These are phyloP conservation scores for Drosophila rellima DNA, from an alignment of 2,888 invertebrate genomes.

Conservation along the genomic window DNA sequence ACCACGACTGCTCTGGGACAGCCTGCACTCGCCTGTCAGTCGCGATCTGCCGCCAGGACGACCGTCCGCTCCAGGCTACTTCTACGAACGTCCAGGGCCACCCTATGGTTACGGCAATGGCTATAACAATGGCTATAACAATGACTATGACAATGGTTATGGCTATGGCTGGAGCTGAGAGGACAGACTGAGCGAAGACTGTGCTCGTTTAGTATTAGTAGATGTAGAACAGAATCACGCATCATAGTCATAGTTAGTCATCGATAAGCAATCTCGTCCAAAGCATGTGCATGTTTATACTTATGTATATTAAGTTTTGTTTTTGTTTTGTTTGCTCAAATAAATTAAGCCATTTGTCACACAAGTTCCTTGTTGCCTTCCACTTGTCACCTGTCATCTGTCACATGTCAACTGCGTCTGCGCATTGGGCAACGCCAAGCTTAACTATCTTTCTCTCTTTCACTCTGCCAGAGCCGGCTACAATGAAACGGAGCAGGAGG, in stretches of 20 bases:
- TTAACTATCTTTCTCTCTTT: not conserved
- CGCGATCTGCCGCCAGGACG: slow-evolving; percentile 61
- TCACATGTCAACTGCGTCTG: not conserved
- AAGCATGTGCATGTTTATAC: slow-evolving; percentile 41
- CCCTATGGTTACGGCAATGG: slow-evolving; percentile 18
- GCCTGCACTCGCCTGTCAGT: slow-evolving; percentile 69
- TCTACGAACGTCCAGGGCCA: slow-evolving; percentile 47
- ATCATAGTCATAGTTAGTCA: slow-evolving; percentile 27
- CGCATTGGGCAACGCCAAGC: slow-evolving; percentile 2
- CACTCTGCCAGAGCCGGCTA: slow-evolving; percentile 87
- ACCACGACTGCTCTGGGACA: slow-evolving; percentile 74
- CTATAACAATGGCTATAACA: slow-evolving; percentile 29
- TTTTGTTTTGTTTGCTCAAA: slow-evolving; percentile 29
- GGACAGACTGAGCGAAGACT: slow-evolving; percentile 3
- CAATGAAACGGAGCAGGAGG: slow-evolving; percentile 87
- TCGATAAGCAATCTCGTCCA: slow-evolving; percentile 14
- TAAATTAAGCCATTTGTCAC: slow-evolving; percentile 43
- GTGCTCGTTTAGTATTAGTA: slow-evolving; percentile 37
- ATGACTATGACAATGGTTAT: slow-evolving; percentile 22
- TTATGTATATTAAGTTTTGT: slow-evolving; percentile 25
- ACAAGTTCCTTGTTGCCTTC: not conserved
- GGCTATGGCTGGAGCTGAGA: slow-evolving; percentile 45
- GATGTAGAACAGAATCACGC: slow-evolving; percentile 11
- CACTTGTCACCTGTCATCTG: not conserved
- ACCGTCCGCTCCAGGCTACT: slow-evolving; percentile 44